phyloP scores from a whole-genome alignment of 2,888 invertebrate genomes.

The Petrolisthes manimaculis region DNA sequence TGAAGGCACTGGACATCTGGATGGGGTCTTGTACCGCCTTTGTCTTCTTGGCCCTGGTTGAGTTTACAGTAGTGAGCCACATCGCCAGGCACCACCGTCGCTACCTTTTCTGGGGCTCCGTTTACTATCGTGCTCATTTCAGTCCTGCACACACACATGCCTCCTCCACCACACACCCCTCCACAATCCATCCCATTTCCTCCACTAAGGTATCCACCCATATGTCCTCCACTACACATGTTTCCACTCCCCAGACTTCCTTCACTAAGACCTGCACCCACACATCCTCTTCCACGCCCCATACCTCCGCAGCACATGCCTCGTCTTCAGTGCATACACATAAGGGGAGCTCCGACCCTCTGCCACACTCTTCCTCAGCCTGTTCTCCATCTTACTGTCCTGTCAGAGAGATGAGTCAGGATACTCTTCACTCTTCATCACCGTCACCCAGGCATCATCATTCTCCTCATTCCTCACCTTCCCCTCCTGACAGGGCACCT shows the following conservation, averaged over 20 bases:
- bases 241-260: background rate
- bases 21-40: conserved; percentile 69
- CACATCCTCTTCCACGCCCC: background rate
- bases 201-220: background rate
- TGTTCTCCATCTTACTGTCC: no score
- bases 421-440: no score
- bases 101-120: conserved; percentile 45
- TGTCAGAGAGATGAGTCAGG: no score
- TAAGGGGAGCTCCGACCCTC: no score
- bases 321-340: background rate
- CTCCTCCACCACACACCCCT: background rate
- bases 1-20: conserved; percentile 69
- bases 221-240: background rate
- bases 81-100: conserved; percentile 66
- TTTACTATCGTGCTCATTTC: conserved; percentile 9
- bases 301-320: background rate
- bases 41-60: conserved; percentile 68
- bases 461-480: no score
- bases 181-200: background rate
- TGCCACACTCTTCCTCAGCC: no score
- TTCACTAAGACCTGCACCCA: background rate
- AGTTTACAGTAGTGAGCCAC: conserved; percentile 69
- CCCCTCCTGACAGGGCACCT: no score
- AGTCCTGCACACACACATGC: background rate
- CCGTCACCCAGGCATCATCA: no score